Percentiles rank a stretch among this genome's conserved stretches.
Conservation (phyloP, 2,888 invertebrate genomes). For the Dolichomitus sp. region DNA sequence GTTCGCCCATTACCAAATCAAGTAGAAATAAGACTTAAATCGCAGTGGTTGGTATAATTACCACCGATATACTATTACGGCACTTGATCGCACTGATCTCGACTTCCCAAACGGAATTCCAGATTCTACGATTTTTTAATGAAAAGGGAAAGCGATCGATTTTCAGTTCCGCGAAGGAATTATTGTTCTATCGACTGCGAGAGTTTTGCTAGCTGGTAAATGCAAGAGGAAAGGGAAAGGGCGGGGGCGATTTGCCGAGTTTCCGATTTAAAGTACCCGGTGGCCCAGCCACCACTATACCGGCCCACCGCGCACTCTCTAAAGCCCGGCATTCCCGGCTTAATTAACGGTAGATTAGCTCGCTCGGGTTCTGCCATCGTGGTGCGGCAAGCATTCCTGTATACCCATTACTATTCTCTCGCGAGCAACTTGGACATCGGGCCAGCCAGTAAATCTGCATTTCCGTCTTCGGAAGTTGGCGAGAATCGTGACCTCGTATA, state of each 20-base stretch:
- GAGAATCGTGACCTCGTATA: constrained; percentile 51
- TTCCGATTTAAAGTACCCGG: constrained; percentile 61
- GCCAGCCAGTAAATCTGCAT: constrained; percentile 76
- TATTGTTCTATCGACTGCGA: constrained; percentile 44
- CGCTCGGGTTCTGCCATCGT: constrained; percentile 70
- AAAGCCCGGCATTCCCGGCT: constrained; percentile 68
- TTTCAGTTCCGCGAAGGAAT: constrained; percentile 48
- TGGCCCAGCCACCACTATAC: constrained; percentile 12
- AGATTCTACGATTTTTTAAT: constrained; percentile 21
- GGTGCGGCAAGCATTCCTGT: constrained; percentile 59
- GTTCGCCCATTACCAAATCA: constrained; percentile 3
- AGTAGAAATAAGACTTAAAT: constrained; percentile 2
- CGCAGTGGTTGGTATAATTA: neutral
- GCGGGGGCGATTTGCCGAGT: constrained; percentile 49
- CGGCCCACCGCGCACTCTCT: constrained; percentile 38
- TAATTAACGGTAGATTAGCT: constrained; percentile 82
- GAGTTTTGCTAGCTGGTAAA: constrained; percentile 18
- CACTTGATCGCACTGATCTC: neutral
- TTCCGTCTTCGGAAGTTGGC: constrained; percentile 73
- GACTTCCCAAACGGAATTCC: constrained; percentile 48
- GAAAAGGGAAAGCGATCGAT: constrained; percentile 43
- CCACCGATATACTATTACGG: too few relatives aligned
- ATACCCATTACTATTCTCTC: constrained; percentile 63
- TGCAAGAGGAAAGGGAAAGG: constrained; percentile 14
- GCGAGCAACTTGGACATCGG: constrained; percentile 73